Evolutionary conservation across 2,797 vertebrate genomes (phyloP).

Genomic region (Caiman crocodilus): DNA sequence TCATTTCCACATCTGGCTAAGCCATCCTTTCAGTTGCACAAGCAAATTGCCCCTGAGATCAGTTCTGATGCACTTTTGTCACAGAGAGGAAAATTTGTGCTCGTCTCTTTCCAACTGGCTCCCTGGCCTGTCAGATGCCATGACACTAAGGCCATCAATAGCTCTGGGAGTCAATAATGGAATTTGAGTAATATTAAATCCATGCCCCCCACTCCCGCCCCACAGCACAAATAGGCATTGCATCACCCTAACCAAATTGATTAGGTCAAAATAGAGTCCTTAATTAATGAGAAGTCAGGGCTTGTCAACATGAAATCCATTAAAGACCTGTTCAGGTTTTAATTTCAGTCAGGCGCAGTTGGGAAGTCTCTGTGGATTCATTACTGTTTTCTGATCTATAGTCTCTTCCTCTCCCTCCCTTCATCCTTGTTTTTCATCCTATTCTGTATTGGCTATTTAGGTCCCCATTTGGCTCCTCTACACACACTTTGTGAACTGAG

Average conservation of each 20-base stretch:
- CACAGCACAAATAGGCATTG: slow-evolving; percentile 80
- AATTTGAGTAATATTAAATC: slow-evolving; percentile 17
- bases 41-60: neutral
- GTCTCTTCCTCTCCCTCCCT: slow-evolving; percentile 48
- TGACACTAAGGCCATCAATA: neutral
- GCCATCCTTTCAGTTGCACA: neutral
- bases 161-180: neutral
- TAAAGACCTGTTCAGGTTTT: slow-evolving; percentile 69
- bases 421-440: neutral
- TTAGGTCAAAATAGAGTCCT: slow-evolving; percentile 82
- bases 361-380: slow-evolving; percentile 51
- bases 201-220: neutral
- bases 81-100: neutral
- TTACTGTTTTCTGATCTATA: slow-evolving; percentile 65
- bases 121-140: neutral
- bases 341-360: slow-evolving; percentile 65
- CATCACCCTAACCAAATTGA: slow-evolving; percentile 88
- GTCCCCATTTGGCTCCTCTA: neutral
- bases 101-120: neutral
- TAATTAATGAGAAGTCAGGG: slow-evolving; percentile 75
- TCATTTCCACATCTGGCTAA: neutral
- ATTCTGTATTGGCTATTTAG: slow-evolving; percentile 13
- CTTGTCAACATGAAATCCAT: slow-evolving; percentile 73
- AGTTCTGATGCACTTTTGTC: neutral
- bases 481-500: neutral